Conservation (phyloP, 2,888 invertebrate species). For the Seladonia tumulorum region DNA sequence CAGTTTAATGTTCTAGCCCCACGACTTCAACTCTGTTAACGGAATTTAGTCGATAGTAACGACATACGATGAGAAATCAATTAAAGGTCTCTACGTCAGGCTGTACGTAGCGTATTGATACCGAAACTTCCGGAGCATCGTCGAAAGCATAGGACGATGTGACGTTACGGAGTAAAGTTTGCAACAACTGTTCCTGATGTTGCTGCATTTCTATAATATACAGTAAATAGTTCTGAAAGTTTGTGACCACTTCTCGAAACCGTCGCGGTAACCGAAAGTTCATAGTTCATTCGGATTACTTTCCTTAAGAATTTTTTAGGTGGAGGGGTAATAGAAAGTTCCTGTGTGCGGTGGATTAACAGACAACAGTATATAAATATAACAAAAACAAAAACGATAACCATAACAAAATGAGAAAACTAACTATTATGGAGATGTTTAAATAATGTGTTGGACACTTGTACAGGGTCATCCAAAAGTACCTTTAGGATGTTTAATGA, state of each 20-base stretch:
- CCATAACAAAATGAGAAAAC: too few relatives aligned
- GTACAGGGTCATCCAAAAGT: too few relatives aligned
- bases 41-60: conserved; percentile 21
- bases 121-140: conserved; percentile 22
- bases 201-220: conserved; percentile 38
- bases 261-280: conserved; percentile 33
- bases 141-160: conserved; percentile 10
- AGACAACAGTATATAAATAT: too few relatives aligned
- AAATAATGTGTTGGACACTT: too few relatives aligned
- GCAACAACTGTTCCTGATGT: conserved; percentile 37
- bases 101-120: conserved; percentile 13
- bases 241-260: conserved; percentile 44
- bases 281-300: conserved; percentile 35
- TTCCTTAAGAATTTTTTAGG: conserved; percentile 7
- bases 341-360: too few relatives aligned
- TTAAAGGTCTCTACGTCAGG: conserved; percentile 21
- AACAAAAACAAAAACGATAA: too few relatives aligned
- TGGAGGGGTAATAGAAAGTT: too few relatives aligned
- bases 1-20: conserved; percentile 9
- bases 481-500: too few relatives aligned
- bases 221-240: conserved; percentile 40
- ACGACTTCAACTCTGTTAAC: neutral
- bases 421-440: too few relatives aligned
- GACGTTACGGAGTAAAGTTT: conserved; percentile 45
- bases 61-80: conserved; percentile 34